phyloP scores from a whole-genome alignment of 2,888 invertebrate genomes.

The Cataglyphis livida region DNA sequence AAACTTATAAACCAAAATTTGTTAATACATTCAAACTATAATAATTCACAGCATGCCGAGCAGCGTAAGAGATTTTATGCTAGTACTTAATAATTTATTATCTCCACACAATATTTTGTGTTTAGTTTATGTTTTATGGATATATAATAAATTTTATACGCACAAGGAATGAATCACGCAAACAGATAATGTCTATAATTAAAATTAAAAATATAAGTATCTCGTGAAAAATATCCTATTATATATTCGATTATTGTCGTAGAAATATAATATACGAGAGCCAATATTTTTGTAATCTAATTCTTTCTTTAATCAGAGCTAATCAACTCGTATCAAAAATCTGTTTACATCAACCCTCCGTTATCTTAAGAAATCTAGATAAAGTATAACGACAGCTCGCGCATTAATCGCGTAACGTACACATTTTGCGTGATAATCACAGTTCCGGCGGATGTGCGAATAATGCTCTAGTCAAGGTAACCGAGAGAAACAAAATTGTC shows the following conservation, averaged over 20 bases:
- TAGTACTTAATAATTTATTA: constrained; percentile 51
- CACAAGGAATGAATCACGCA: background rate
- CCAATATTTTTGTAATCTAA: background rate
- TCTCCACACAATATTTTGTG: background rate
- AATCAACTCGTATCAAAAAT: background rate
- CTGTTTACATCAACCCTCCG: background rate
- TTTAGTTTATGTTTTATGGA: background rate
- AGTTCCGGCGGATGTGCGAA: constrained; percentile 80
- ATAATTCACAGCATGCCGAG: background rate
- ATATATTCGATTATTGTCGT: background rate
- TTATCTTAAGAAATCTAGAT: constrained; percentile 16
- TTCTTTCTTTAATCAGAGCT: background rate
- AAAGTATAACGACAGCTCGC: constrained; percentile 2
- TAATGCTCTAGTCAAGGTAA: constrained; percentile 78
- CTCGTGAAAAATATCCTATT: background rate
- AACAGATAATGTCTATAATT: constrained; percentile 3
- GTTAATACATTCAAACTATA: background rate
- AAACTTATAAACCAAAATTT: constrained; percentile 17
- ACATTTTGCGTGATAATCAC: constrained; percentile 62
- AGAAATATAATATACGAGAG: background rate
- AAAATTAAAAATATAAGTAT: background rate
- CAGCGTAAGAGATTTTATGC: constrained; percentile 8
- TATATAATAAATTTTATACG: constrained; percentile 32
- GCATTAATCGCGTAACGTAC: constrained; percentile 40
- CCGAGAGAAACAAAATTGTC: constrained; percentile 69